These are phyloP conservation scores for Condylostylus longicornis DNA, from an alignment of 1,140 invertebrate genomes.

Conservation along the genomic window DNA sequence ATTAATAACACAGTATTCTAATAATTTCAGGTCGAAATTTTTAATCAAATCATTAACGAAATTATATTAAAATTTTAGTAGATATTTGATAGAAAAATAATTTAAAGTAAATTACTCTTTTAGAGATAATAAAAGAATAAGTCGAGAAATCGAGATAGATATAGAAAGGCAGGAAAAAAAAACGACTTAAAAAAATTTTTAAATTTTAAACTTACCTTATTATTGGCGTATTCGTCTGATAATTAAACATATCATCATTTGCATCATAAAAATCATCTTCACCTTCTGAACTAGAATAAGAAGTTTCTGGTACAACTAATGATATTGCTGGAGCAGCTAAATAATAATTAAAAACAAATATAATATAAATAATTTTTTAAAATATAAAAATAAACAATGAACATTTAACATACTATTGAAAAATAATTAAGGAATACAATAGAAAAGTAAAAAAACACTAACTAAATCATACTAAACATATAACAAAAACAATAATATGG, in stretches of 20 bases:
- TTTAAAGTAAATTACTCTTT: no score
- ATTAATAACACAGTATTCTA: no score
- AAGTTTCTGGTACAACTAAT: conserved; percentile 62
- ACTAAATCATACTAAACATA: no score
- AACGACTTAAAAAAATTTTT: no score
- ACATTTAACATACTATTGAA: neutral
- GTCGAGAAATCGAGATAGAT: no score
- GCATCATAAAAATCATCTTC: conserved; percentile 95
- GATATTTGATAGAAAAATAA: no score
- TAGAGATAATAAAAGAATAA: no score
- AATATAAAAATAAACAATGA: neutral
- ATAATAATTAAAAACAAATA: neutral
- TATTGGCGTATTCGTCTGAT: conserved; percentile 32
- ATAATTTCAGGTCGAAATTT: no score
- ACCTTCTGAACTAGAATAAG: conserved; percentile 91
- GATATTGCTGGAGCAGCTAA: conserved; percentile 24
- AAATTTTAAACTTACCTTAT: conserved; percentile 33
- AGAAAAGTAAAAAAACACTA: neutral
- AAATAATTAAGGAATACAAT: neutral
- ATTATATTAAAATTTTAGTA: no score
- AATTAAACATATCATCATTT: conserved; percentile 55
- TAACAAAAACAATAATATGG: no score
- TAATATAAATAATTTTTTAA: neutral
- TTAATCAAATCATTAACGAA: no score
- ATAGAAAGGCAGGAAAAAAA: no score